A percentile compares a stretch with the other conserved stretches of the same genome.
phyloP scores from a whole-genome alignment of 2,113 vertebrate species.

The Pomatorhinus ruficollis region DNA sequence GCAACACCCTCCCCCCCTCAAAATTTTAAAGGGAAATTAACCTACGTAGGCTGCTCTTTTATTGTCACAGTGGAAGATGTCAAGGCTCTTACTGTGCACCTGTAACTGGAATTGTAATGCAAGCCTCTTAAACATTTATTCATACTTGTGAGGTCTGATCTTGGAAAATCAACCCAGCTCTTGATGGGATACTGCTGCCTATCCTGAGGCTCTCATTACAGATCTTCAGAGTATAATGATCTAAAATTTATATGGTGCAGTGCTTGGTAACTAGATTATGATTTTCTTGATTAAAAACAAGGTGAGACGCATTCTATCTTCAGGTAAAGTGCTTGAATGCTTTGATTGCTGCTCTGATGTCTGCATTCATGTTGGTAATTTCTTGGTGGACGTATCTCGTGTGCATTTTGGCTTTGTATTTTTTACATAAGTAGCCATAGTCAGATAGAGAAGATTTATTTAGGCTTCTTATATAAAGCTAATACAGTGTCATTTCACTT shows the following conservation, averaged over 20 bases:
- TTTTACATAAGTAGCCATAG: not conserved
- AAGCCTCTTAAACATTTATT: not conserved
- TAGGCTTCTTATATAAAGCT: not conserved
- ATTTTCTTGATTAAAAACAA: not conserved
- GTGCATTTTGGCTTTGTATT: not conserved
- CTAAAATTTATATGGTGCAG: not conserved
- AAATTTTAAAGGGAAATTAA: not conserved
- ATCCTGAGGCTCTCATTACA: not conserved
- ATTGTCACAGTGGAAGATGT: not conserved
- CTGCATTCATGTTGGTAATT: not conserved
- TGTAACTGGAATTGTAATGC: not conserved
- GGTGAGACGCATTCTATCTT: not conserved
- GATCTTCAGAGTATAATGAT: not conserved
- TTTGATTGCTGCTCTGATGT: not conserved
- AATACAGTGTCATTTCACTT: not conserved
- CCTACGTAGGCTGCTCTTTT: not conserved
- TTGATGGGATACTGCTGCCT: not conserved
- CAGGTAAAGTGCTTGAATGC: not conserved
- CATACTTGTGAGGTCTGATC: not conserved
- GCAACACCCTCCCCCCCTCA: rapidly evolving
- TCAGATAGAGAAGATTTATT: not conserved
- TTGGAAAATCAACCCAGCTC: not conserved
- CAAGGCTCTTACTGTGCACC: not conserved
- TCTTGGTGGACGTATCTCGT: not conserved
- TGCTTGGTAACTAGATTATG: not conserved